phyloP scores from a whole-genome alignment of 2,888 invertebrate genomes.

The Drosophila anomalata region DNA sequence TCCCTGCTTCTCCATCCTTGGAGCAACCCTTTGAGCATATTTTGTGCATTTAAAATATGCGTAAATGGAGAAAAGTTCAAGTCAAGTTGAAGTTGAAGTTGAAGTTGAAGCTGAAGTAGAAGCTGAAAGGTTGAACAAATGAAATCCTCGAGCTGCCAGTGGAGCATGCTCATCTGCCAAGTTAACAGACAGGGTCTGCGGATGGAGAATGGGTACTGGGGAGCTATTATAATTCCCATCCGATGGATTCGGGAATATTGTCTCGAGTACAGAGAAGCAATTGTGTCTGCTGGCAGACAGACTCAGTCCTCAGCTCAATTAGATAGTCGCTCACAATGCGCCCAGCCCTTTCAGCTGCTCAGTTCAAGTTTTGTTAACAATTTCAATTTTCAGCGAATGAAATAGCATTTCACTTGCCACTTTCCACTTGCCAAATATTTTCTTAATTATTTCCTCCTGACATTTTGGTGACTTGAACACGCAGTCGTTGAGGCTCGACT shows the following conservation, averaged over 20 bases:
- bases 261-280: slow-evolving; percentile 30
- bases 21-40: slow-evolving; percentile 19
- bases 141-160: slow-evolving; percentile 26
- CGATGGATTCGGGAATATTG: slow-evolving; percentile 28
- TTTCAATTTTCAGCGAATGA: slow-evolving; percentile 22
- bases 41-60: slow-evolving; percentile 42
- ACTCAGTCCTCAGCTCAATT: slow-evolving; percentile 49
- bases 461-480: slow-evolving; percentile 21
- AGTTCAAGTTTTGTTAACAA: slow-evolving; percentile 12
- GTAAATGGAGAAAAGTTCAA: slow-evolving; percentile 9
- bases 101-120: slow-evolving; percentile 16
- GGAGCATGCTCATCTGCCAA: slow-evolving; percentile 36
- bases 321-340: slow-evolving; percentile 59
- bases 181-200: slow-evolving; percentile 25
- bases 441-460: slow-evolving; percentile 67
- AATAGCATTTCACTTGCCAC: slow-evolving; percentile 2
- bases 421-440: slow-evolving; percentile 62
- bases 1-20: background rate
- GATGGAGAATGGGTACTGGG: background rate
- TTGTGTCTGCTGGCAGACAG: slow-evolving; percentile 6
- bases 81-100: slow-evolving; percentile 25
- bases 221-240: slow-evolving; percentile 23
- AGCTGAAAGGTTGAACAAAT: slow-evolving; percentile 17
- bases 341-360: slow-evolving; percentile 9
- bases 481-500: slow-evolving; percentile 13